Percentiles rank a stretch among this genome's conserved stretches.
These are phyloP conservation scores for Scolopax rusticola DNA, from an alignment of 2,797 vertebrate genomes.

Conservation along the genomic window DNA sequence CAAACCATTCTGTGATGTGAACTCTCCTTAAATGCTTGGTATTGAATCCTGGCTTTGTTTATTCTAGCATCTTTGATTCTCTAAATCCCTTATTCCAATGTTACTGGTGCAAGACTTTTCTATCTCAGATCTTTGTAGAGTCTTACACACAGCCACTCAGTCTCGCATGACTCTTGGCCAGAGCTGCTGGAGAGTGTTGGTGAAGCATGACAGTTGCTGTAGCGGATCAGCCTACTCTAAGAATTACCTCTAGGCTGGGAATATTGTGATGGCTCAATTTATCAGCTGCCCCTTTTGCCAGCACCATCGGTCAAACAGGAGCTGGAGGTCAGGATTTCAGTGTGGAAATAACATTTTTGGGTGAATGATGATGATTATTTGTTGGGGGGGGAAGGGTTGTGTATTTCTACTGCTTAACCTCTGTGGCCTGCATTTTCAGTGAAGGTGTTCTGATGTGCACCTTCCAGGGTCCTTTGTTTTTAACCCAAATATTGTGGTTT, in stretches of 20 bases:
- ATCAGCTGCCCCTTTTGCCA: constrained; percentile 21
- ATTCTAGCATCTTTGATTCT: background rate
- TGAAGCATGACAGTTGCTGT: background rate
- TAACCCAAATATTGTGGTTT: background rate
- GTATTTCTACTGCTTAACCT: background rate
- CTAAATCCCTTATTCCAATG: background rate
- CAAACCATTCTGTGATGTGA: background rate
- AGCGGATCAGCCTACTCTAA: background rate
- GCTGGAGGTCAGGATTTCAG: constrained; percentile 12
- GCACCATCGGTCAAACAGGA: constrained; percentile 3
- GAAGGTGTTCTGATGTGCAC: background rate
- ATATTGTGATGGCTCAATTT: background rate
- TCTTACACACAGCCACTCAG: background rate
- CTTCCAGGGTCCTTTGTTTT: background rate
- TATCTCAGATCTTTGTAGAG: background rate
- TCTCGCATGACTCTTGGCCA: background rate
- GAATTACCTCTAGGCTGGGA: background rate
- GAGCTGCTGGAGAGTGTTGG: background rate
- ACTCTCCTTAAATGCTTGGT: rapidly evolving
- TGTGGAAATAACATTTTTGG: background rate
- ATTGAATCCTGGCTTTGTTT: background rate
- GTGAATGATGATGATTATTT: background rate
- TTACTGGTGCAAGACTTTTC: background rate
- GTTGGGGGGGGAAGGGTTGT: background rate
- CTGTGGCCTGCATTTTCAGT: background rate